These are phyloP conservation scores for Yoshiicerus persimilis DNA, from an alignment of 1,140 invertebrate species.

Conservation along the genomic window DNA sequence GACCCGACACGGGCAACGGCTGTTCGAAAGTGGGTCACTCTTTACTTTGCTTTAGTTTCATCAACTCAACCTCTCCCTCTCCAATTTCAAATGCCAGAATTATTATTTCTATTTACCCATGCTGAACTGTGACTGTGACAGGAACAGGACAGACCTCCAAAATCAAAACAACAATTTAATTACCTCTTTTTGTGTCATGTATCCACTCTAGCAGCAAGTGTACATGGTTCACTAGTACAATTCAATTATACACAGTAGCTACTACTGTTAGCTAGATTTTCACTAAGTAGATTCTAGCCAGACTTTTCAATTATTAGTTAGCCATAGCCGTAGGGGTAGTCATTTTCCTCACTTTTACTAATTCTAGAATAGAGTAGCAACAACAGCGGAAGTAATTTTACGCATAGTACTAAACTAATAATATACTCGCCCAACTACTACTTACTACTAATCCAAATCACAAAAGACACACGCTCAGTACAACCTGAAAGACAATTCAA, in stretches of 20 bases:
- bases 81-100: background rate
- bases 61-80: background rate
- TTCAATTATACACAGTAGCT: background rate
- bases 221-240: background rate
- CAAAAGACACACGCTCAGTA: background rate
- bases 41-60: background rate
- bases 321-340: background rate
- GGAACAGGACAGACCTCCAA: background rate
- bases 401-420: background rate
- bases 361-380: background rate
- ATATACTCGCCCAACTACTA: background rate
- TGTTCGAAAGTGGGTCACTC: conserved; percentile 15
- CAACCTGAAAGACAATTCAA: background rate
- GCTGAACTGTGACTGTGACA: background rate
- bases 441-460: background rate
- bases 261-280: background rate
- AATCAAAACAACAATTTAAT: background rate
- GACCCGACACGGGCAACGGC: background rate
- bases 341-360: background rate
- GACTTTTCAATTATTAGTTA: background rate
- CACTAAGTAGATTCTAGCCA: background rate
- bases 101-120: background rate
- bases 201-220: background rate
- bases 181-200: background rate
- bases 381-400: background rate